These are phyloP conservation scores for Pectinophora gossypiella DNA, from an alignment of 1,140 invertebrate genomes.

Conservation along the genomic window DNA sequence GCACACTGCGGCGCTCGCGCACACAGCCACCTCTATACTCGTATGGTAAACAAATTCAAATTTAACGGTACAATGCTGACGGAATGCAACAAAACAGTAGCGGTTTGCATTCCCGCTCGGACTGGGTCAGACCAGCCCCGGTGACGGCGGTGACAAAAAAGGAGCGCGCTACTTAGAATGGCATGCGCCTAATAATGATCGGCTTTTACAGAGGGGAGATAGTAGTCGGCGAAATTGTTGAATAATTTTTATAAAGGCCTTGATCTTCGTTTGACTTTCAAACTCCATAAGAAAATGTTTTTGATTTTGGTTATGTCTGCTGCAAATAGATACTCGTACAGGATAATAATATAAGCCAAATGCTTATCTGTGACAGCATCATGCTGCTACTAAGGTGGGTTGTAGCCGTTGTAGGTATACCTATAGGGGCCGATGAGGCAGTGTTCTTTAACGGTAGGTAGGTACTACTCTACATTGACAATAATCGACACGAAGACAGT, in stretches of 20 bases:
- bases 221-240: not conserved
- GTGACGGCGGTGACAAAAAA: conserved; percentile 34
- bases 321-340: too few species aligned
- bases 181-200: conserved; percentile 22
- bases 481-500: too few species aligned
- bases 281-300: too few species aligned
- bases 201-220: conserved; percentile 7
- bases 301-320: too few species aligned
- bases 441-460: too few species aligned
- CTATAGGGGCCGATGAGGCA: too few species aligned
- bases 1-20: conserved; percentile 22
- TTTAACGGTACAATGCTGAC: conserved; percentile 55
- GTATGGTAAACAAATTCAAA: conserved; percentile 51
- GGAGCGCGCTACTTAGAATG: conserved; percentile 27
- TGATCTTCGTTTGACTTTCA: not conserved
- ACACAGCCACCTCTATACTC: conserved; percentile 6
- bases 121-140: conserved; percentile 17
- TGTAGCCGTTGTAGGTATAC: too few species aligned
- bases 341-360: too few species aligned
- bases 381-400: too few species aligned
- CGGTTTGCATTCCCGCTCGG: conserved; percentile 41
- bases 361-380: too few species aligned
- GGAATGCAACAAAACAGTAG: conserved; percentile 64
- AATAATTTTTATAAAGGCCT: not conserved
- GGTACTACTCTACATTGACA: too few species aligned